Evolutionary conservation across 2,797 vertebrate genomes (phyloP).

Genomic region (Eulemur rubriventer): DNA sequence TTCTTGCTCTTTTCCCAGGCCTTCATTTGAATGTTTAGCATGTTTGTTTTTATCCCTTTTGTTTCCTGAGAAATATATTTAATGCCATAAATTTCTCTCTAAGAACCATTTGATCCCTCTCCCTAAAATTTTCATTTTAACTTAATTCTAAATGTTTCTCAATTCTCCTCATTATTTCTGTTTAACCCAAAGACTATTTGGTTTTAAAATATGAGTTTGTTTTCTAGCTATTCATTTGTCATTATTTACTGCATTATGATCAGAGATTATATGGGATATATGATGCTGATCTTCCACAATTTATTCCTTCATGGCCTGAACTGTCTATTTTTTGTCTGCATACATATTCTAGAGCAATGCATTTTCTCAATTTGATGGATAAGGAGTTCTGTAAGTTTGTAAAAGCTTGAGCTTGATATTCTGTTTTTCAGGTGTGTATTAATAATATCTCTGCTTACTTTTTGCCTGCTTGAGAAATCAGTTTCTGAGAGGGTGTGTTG

Average conservation of each 20-base stretch:
- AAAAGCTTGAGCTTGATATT: neutral
- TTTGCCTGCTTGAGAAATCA: neutral
- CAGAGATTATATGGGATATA: neutral
- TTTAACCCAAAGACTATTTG: neutral
- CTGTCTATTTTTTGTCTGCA: neutral
- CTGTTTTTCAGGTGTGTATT: neutral
- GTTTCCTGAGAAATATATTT: neutral
- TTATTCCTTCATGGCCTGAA: neutral
- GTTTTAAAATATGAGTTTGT: neutral
- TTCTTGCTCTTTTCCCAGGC: neutral
- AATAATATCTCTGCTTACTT: neutral
- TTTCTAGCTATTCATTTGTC: neutral
- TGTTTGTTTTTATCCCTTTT: neutral
- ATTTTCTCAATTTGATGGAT: neutral
- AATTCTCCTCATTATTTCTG: neutral
- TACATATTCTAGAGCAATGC: neutral
- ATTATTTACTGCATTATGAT: neutral
- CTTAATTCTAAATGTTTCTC: neutral
- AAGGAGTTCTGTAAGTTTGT: neutral
- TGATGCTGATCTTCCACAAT: neutral
- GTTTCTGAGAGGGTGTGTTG: neutral
- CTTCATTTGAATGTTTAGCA: neutral
- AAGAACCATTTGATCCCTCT: neutral
- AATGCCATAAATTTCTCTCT: neutral
- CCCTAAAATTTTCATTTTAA: neutral